Base-by-base conservation (phyloP, 2,113 vertebrate species). In the Ascaphus truei region DNA sequence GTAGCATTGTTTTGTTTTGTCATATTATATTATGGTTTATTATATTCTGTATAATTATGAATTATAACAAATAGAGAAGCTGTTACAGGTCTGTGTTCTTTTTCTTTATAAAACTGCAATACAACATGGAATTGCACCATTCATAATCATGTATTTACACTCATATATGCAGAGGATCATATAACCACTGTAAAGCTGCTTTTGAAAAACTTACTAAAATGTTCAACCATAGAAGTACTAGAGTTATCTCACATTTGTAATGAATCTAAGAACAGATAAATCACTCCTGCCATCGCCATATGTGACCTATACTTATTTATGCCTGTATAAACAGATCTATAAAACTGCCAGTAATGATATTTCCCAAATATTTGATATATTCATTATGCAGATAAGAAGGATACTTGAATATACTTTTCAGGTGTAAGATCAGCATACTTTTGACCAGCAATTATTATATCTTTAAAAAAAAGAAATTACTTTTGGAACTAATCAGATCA, bases 351-450 rank as follows among this genome's bases (percentile, higher is more conserved):
- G 27, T 26, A 29, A 25, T 50, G 33, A 52, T 37, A 34, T n/a
- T 51, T 69, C n/a, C 25, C n/a, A 50, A 68, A 59, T 37, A 50
- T 29, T 15, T 50, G 22, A 59, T 48, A 51, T 39, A 68, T 51
- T 50, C 45, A 51, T 60, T 45, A 68, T 37, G 31, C 6, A 68
- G 55, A 59, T 68, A 68, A 68, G 50, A 50, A 31, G 20, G 31
- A 20, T 31, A 34, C 29, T 48, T 68, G 55, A 50, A 59, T 48
- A 59, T 47, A 68, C 52, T 37, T 47, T 68, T 47, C 10, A 22
- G 43, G 62, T 37, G 16, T 16, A 15, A 23, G 37, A 58, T 37
- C 22, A 47, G 20, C 39, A 68, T 59, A 39, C 25, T 29, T 60
- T 60, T 50, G 29, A 39, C 41, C 29, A 50, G 45, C 29, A 58